Conservation (phyloP, 37 sponge, comb jelly and placozoan genomes). For the Theonella swinhoei region DNA sequence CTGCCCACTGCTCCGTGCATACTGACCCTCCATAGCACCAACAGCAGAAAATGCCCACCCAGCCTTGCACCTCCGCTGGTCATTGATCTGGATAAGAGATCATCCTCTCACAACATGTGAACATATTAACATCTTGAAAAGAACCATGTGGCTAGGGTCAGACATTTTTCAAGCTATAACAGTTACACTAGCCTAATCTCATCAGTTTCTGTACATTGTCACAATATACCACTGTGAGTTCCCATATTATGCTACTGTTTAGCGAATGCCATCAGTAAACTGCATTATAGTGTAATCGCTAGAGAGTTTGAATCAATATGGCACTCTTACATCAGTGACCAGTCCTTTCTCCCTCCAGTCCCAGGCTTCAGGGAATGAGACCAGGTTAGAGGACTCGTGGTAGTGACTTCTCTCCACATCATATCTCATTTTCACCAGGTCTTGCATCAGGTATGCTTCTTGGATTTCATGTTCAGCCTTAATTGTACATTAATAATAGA, state of each 20-base stretch:
- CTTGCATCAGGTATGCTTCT: neutral
- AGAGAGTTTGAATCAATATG: no score
- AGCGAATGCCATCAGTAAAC: no score
- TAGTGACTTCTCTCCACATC: neutral
- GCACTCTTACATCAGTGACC: constrained; percentile 55
- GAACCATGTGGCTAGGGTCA: neutral
- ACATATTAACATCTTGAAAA: neutral
- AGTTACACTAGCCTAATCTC: neutral
- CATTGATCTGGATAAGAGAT: constrained; percentile 60
- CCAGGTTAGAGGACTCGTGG: neutral
- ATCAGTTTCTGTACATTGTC: no score
- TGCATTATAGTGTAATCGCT: no score
- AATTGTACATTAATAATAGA: neutral
- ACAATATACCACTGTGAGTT: no score
- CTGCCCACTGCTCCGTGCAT: constrained; percentile 38
- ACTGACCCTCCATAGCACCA: constrained; percentile 83
- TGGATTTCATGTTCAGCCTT: neutral
- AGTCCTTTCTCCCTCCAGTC: constrained; percentile 70
- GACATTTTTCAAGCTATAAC: no score
- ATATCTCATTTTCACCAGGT: neutral
- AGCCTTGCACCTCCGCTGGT: constrained; percentile 85
- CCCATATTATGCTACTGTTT: no score
- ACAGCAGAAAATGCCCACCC: constrained; percentile 92
- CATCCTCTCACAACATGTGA: no score
- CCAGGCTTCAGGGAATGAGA: constrained; percentile 1